Base-by-base conservation (phyloP, 2,113 vertebrate genomes). In the Fregata magnificens region DNA sequence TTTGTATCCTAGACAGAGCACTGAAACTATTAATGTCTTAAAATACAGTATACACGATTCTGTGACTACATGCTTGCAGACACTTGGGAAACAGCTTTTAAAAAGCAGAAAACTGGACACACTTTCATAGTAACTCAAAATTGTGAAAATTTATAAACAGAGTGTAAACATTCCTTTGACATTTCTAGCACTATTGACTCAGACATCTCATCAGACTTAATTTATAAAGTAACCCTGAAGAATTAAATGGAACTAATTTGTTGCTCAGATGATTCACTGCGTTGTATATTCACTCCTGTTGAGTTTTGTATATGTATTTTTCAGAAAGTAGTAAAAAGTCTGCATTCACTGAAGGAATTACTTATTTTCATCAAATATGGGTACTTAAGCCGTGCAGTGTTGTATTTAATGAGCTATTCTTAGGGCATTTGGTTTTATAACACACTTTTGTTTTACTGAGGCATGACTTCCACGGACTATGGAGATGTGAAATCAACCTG, bases 211-310 rank as follows among this genome's bases (percentile, higher is more conserved):
- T 94, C 72, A 90, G 62, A 79, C 42, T 85, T 93, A 63, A 88
- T 94, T 94, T 87, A 25, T 92, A 58, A 86, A 84, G 40, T 55
- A 91, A 63, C 42, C 42, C 82, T 73, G 63, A 93, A 87, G 66
- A 91, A 95, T 81, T 94, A 88, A 93, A 83, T 84, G 53, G 42
- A 95, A 81, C 50, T 92, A 50, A 91, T 90, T 91, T 86, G 71
- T 93, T 95, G 44, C 53, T 90, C 9, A 45, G 62, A 72, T 91
- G 93, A 91, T 80, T 86, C 73, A 82, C 16, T 72, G 49, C 12
- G 2, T 91, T 93, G 50, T 1, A 0, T 73, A 69, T 87, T 90
- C 58, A 45, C 53, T 96, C 78, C 45, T 82, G 22, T 58, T 83
- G 38, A 86, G 13, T 85, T 93, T 56, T 91, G 22, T 67, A 5